Evolutionary conservation across 1,140 invertebrate genomes (phyloP).

Genomic region (Piezodorus guildinii): DNA sequence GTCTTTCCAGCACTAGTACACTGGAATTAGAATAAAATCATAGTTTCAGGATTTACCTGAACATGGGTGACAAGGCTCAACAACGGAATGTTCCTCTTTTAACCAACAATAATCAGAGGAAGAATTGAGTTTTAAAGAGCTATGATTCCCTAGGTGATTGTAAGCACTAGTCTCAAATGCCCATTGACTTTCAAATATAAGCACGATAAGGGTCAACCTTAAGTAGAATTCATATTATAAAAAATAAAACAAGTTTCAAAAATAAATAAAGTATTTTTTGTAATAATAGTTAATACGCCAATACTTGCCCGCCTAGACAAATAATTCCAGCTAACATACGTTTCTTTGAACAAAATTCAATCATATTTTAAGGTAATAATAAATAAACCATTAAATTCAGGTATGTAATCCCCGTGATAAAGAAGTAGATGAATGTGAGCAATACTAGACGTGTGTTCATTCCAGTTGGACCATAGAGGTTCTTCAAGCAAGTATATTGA

Average conservation of each 20-base stretch:
- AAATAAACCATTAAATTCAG: neutral
- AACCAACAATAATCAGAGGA: constrained; percentile 42
- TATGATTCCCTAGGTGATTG: constrained; percentile 40
- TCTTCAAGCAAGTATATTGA: too few species aligned
- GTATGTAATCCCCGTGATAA: too few species aligned
- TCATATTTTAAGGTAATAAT: constrained; percentile 20
- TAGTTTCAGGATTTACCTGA: constrained; percentile 38
- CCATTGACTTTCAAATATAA: constrained; percentile 66
- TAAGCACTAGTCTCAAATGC: constrained; percentile 41
- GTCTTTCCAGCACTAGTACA: too few species aligned
- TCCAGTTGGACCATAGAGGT: too few species aligned
- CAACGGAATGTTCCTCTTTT: constrained; percentile 52
- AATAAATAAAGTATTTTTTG: neutral
- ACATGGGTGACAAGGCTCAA: constrained; percentile 68
- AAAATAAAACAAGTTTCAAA: constrained; percentile 4
- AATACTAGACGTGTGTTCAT: too few species aligned
- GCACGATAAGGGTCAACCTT: constrained; percentile 60
- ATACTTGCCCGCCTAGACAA: constrained; percentile 30
- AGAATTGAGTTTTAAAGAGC: constrained; percentile 54
- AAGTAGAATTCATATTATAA: constrained; percentile 31
- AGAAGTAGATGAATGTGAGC: too few species aligned
- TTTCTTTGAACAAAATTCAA: constrained; percentile 30
- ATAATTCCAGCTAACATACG: constrained; percentile 30
- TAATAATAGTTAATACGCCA: neutral
- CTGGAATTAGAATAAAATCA: too few species aligned